Evolutionary conservation across 2,797 vertebrate species (phyloP).

Genomic region (Myiothlypis chrysogaster): DNA sequence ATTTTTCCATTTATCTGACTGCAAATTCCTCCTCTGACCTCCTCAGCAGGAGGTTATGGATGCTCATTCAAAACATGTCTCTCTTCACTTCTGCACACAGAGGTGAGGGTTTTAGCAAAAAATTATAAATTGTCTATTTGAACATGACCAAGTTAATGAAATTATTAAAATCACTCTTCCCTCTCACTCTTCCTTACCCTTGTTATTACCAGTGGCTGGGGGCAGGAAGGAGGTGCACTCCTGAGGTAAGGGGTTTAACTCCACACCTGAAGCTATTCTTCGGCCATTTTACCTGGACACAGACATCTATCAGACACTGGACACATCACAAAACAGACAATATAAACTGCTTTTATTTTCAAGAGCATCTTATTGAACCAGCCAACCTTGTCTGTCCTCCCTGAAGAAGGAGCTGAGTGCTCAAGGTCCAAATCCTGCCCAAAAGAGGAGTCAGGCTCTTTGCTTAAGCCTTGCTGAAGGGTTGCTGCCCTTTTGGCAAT

Average conservation of each 20-base stretch:
- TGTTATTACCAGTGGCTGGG: neutral
- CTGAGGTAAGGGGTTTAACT: neutral
- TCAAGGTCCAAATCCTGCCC: neutral
- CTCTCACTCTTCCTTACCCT: neutral
- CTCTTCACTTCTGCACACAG: neutral
- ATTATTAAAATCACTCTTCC: neutral
- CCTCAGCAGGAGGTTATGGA: neutral
- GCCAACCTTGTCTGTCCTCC: neutral
- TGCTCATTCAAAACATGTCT: neutral
- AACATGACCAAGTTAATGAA: conserved; percentile 1
- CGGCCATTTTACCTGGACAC: neutral
- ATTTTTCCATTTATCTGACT: neutral
- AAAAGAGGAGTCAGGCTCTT: neutral
- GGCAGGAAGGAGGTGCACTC: neutral
- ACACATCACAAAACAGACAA: neutral
- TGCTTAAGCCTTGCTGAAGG: neutral
- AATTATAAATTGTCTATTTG: neutral
- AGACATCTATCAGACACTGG: neutral
- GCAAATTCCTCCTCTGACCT: neutral
- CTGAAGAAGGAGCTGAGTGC: neutral
- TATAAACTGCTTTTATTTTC: neutral
- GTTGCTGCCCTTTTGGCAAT: neutral
- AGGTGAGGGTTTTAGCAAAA: neutral
- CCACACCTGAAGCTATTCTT: neutral
- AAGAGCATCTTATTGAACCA: neutral